These are phyloP conservation scores for Hyaena hyaena DNA, from an alignment of 2,113 vertebrate species.

Conservation along the genomic window DNA sequence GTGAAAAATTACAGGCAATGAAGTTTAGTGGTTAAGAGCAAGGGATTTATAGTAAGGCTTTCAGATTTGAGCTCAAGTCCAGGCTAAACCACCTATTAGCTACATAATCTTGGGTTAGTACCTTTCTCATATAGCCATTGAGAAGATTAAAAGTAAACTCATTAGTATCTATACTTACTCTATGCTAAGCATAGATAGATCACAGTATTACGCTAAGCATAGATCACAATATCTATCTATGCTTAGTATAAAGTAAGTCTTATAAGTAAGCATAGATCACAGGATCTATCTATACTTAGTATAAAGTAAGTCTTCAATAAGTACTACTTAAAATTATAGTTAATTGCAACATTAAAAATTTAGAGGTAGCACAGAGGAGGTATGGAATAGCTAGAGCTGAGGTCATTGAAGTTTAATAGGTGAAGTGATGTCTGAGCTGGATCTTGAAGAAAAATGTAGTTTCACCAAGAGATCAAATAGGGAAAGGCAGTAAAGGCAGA, in stretches of 20 bases:
- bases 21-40: background rate
- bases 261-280: background rate
- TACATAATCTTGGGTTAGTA: background rate
- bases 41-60: fast-evolving
- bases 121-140: background rate
- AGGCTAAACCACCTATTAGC: background rate
- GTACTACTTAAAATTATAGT: background rate
- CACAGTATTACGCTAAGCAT: background rate
- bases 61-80: background rate
- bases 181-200: background rate
- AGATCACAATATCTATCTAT: background rate
- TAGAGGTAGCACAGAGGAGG: background rate
- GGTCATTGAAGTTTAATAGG: background rate
- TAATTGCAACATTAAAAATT: background rate
- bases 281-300: background rate
- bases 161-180: background rate
- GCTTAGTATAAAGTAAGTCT: background rate
- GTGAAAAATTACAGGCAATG: background rate
- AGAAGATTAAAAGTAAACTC: background rate
- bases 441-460: conserved; percentile 37
- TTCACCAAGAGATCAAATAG: background rate
- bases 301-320: background rate
- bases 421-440: background rate
- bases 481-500: background rate
- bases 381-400: background rate